These are phyloP conservation scores for Oreochromis mossambicus DNA, from an alignment of 2,797 vertebrate species.

Conservation along the genomic window DNA sequence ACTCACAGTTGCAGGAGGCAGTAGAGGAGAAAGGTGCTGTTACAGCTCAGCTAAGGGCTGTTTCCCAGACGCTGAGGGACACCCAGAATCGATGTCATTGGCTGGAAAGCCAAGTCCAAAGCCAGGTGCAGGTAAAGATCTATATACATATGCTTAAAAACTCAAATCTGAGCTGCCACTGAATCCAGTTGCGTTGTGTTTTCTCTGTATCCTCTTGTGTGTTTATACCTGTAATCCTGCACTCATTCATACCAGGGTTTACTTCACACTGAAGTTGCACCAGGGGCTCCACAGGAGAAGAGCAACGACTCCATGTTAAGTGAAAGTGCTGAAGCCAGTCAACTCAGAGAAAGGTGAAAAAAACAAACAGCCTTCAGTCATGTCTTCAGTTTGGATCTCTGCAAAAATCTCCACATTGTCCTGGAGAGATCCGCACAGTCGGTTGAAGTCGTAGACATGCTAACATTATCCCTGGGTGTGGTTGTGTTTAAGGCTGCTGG, in stretches of 20 bases:
- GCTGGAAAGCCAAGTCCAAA: conserved; percentile 73
- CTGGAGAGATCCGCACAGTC: not conserved
- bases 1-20: conserved; percentile 75
- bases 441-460: not conserved
- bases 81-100: conserved; percentile 80
- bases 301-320: conserved; percentile 61
- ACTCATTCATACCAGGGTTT: conserved; percentile 66
- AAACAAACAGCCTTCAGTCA: not conserved
- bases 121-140: conserved; percentile 64
- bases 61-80: conserved; percentile 83
- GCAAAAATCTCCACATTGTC: not conserved
- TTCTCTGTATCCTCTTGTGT: not conserved
- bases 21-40: conserved; percentile 79
- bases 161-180: not conserved
- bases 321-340: conserved; percentile 70
- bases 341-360: conserved; percentile 82
- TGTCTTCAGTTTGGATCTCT: not conserved
- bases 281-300: conserved; percentile 85
- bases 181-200: not conserved
- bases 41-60: conserved; percentile 75
- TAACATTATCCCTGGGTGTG: not conserved
- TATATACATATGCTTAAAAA: not conserved
- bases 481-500: conserved; percentile 73
- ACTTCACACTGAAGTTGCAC: conserved; percentile 77
- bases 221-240: not conserved